Evolutionary conservation across 2,113 vertebrate genomes (phyloP), one percentile per base, ranked within the genome.

Genomic region (Astatoreochromis straeleni): DNA sequence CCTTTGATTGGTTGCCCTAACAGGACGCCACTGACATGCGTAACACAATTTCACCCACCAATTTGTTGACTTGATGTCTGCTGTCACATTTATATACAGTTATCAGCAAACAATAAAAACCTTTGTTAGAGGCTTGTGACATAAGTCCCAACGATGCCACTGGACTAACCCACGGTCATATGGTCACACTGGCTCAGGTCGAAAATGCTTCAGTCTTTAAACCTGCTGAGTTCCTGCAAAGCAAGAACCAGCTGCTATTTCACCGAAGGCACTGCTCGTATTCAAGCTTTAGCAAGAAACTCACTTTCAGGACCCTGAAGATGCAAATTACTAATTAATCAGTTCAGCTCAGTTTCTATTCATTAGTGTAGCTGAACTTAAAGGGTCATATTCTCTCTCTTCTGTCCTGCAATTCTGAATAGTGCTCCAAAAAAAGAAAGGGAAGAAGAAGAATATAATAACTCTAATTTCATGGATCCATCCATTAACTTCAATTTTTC

Each of bases 241-340:
- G 0, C 38, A 16, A 42, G n/a, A 70, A 70, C 2, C 65, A 9
- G n/a, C 38, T 24, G 65, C 21, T 17, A 12, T 24, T 6, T 31
- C 14, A 2, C 26, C 1, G 1, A 60, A 0, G 9, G 0, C 26
- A 17, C 57, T 6, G 65, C n/a, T 1, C n/a, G 1, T 8, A 40
- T 40, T 40, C 5, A 68, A 6, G 12, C 35, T 24, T 70, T 70
- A 42, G 35, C 13, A 17, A 45, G 40, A 73, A 73, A 73, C 21
- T 73, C 3, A 0, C 21, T 73, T 45, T 73, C 68, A 45, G 68
- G 2, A 45, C 13, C 21, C 21, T 10, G 65, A 70, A 24, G 38
- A 70, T 24, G 21, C 19, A 73, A 73, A 0, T 73, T 0, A 45
- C 5, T 45, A 73, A 17, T 73, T 73, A 26, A 73, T 9, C 14